phyloP scores from a whole-genome alignment of 2,888 invertebrate genomes.

The Platerodrilus igneus region DNA sequence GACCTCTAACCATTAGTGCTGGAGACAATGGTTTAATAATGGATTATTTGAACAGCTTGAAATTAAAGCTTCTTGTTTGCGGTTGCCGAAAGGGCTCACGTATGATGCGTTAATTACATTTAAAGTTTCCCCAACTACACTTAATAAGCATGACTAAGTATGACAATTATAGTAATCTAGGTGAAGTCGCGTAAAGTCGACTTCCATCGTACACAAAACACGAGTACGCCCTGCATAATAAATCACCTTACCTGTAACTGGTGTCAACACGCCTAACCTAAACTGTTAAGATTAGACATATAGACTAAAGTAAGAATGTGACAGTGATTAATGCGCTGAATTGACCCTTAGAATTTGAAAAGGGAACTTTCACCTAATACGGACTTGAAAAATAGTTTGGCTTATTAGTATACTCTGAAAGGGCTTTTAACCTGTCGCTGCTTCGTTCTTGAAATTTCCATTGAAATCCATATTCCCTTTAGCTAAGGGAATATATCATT shows the following conservation, averaged over 20 bases:
- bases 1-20: not conserved
- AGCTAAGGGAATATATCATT: too few relatives aligned
- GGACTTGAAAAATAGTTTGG: too few relatives aligned
- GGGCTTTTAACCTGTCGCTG: too few relatives aligned
- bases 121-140: constrained; percentile 19
- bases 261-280: constrained; percentile 15
- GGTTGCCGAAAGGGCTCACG: constrained; percentile 24
- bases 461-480: too few relatives aligned
- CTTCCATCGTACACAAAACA: constrained; percentile 14
- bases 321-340: too few relatives aligned
- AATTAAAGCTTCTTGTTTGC: constrained; percentile 12
- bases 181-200: constrained; percentile 24
- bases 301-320: too few relatives aligned
- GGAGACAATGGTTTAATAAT: constrained; percentile 13
- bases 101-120: constrained; percentile 26
- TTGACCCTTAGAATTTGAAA: too few relatives aligned
- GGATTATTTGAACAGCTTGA: constrained; percentile 10
- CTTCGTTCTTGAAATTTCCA: too few relatives aligned
- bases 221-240: constrained; percentile 17
- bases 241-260: constrained; percentile 15
- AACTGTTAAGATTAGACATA: too few relatives aligned
- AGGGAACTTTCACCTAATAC: too few relatives aligned
- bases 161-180: constrained; percentile 29
- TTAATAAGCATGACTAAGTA: constrained; percentile 24
- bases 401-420: too few relatives aligned